A percentile compares a stretch with the other conserved stretches of the same genome.
phyloP scores from a whole-genome alignment of 2,888 invertebrate species.

The Diploptera punctata region DNA sequence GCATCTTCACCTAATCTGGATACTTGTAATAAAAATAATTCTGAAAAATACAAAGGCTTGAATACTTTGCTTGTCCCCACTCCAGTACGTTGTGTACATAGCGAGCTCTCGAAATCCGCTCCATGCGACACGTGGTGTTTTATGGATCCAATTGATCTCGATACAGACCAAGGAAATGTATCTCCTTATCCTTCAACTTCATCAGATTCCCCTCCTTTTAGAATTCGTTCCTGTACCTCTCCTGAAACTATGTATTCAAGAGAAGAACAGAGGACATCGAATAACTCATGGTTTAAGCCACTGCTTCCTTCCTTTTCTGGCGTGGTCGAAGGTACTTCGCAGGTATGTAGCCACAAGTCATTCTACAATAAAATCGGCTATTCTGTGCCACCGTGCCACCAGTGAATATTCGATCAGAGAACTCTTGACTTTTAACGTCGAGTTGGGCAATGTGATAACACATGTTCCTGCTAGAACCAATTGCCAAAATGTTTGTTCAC shows the following conservation, averaged over 20 bases:
- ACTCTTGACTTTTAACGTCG: no score
- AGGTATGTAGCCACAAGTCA: no score
- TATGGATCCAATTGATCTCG: background rate
- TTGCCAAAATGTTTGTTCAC: no score
- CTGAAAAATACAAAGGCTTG: no score
- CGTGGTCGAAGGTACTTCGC: slow-evolving; percentile 10
- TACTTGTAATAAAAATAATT: no score
- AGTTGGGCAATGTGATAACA: no score
- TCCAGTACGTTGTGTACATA: background rate
- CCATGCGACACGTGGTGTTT: background rate
- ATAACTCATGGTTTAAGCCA: background rate
- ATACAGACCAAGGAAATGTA: no score
- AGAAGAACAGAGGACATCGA: background rate
- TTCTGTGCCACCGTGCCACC: no score
- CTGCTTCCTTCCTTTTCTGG: slow-evolving; percentile 21
- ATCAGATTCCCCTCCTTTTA: background rate
- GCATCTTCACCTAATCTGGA: no score
- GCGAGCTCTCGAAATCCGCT: background rate
- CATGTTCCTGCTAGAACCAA: no score
- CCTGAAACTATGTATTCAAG: background rate
- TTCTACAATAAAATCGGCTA: no score
- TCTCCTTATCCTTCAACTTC: background rate
- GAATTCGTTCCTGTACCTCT: background rate
- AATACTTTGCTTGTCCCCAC: background rate
- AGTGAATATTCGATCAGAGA: no score